Conservation (phyloP, 2,797 vertebrate genomes). For the Notoglanidium macrostoma region DNA sequence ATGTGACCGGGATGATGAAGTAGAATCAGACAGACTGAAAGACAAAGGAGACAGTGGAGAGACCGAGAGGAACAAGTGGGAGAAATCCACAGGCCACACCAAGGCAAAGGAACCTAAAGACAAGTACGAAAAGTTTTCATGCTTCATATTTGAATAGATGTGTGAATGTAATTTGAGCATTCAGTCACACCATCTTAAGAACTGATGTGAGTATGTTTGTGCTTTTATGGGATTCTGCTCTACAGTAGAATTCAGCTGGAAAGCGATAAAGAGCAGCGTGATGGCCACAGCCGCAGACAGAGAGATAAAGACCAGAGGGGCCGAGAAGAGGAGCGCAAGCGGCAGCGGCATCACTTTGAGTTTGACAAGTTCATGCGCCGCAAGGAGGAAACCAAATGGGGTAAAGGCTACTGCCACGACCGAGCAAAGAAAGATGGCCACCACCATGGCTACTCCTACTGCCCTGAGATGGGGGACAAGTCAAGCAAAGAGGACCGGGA, state of each 20-base stretch:
- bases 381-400: constrained; percentile 93
- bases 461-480: constrained; percentile 82
- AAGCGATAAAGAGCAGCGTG: constrained; percentile 89
- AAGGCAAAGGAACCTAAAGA: constrained; percentile 84
- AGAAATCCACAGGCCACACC: constrained; percentile 75
- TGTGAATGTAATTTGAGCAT: not conserved
- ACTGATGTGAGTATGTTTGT: not conserved
- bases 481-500: constrained; percentile 87
- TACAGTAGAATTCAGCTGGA: constrained; percentile 77
- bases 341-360: constrained; percentile 86
- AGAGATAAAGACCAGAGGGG: constrained; percentile 88
- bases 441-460: constrained; percentile 79
- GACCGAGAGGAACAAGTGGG: constrained; percentile 83
- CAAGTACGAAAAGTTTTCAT: constrained; percentile 77
- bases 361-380: constrained; percentile 88
- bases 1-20: constrained; percentile 89
- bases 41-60: constrained; percentile 85
- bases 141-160: not conserved
- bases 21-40: constrained; percentile 81
- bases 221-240: constrained; percentile 21
- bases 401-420: constrained; percentile 89
- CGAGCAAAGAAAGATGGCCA: constrained; percentile 88
- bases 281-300: constrained; percentile 82
- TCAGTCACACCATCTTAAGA: not conserved
- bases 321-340: constrained; percentile 84